Evolutionary conservation across 2,113 vertebrate species (phyloP).

Genomic region (Synodontis membranacea): DNA sequence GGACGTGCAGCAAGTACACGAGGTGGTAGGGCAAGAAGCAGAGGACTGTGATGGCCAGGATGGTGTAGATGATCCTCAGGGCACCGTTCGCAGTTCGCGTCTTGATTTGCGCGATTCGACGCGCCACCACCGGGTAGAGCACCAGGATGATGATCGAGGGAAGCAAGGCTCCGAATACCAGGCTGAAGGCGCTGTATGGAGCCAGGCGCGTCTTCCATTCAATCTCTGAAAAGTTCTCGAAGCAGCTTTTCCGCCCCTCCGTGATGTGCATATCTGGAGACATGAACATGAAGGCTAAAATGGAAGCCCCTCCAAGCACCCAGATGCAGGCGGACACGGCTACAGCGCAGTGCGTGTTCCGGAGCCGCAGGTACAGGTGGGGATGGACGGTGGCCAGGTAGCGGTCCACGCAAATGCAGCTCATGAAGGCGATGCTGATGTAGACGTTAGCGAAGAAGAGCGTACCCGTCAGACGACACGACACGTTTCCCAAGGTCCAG

Average conservation of each 20-base stretch:
- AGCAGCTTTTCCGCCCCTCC: constrained; percentile 61
- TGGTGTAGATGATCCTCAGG: constrained; percentile 69
- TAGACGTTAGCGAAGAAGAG: constrained; percentile 76
- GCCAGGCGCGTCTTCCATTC: constrained; percentile 65
- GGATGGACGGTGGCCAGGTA: constrained; percentile 79
- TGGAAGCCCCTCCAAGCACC: neutral
- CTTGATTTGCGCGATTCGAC: constrained; percentile 61
- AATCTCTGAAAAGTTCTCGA: constrained; percentile 68
- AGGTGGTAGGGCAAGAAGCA: constrained; percentile 78
- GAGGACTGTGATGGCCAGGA: constrained; percentile 76
- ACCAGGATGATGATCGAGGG: constrained; percentile 71
- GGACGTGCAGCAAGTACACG: constrained; percentile 72
- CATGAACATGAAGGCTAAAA: constrained; percentile 58
- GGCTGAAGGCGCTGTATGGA: constrained; percentile 58
- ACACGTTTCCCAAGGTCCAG: constrained; percentile 74
- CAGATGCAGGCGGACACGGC: constrained; percentile 64
- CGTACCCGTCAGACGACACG: constrained; percentile 69
- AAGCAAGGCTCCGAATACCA: constrained; percentile 72
- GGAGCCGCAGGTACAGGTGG: constrained; percentile 67
- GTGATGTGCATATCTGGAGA: constrained; percentile 53
- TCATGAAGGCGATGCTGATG: constrained; percentile 78
- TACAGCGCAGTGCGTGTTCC: neutral
- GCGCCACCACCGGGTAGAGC: constrained; percentile 70
- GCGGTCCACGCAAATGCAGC: constrained; percentile 77
- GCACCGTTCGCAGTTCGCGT: constrained; percentile 66